phyloP scores from a whole-genome alignment of 2,888 invertebrate species.

The Athetis lepigone region DNA sequence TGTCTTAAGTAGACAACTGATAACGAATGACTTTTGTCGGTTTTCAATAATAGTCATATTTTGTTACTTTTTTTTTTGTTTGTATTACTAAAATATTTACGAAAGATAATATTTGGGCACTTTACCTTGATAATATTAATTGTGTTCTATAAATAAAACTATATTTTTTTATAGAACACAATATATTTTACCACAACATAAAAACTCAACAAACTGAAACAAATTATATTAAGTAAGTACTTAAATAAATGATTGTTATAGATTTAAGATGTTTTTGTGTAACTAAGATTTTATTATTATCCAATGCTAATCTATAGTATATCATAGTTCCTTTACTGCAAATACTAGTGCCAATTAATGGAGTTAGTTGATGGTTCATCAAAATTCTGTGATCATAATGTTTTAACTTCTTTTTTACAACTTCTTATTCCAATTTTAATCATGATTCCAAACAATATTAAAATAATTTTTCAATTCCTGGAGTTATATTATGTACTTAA shows the following conservation, averaged over 20 bases:
- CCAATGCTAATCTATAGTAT: too few relatives aligned
- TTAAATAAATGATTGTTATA: too few relatives aligned
- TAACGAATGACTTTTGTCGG: background rate
- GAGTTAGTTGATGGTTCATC: slow-evolving; percentile 2
- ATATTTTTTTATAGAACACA: too few relatives aligned
- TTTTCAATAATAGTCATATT: background rate
- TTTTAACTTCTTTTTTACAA: background rate
- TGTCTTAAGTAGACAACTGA: background rate
- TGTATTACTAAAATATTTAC: too few relatives aligned
- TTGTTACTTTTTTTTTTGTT: background rate
- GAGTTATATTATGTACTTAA: slow-evolving; percentile 1
- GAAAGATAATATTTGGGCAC: too few relatives aligned
- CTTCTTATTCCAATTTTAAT: background rate
- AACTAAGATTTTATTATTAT: background rate
- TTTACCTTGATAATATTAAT: too few relatives aligned
- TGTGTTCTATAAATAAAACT: too few relatives aligned
- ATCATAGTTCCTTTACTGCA: background rate
- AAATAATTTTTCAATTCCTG: slow-evolving; percentile 1
- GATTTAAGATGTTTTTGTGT: too few relatives aligned
- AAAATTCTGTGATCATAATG: background rate
- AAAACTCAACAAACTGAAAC: background rate
- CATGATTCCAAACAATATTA: background rate
- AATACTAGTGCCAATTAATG: slow-evolving; percentile 1
- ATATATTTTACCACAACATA: too few relatives aligned
- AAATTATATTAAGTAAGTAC: background rate